Evolutionary conservation across 2,797 vertebrate species (phyloP).

Genomic region (Onychomys arenicola): DNA sequence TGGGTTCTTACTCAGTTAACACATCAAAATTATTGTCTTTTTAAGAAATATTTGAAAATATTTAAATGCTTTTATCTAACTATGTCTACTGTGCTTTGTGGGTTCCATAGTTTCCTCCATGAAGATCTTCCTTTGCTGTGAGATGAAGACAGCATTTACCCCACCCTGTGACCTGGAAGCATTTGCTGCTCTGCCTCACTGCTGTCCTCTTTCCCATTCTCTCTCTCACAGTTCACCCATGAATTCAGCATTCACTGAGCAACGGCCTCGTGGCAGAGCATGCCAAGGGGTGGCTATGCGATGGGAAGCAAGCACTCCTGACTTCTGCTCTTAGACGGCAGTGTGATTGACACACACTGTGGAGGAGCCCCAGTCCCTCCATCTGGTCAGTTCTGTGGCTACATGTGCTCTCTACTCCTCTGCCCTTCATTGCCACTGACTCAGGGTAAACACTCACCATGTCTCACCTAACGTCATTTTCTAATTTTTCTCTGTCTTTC

Average conservation of each 20-base stretch:
- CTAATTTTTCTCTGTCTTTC: neutral
- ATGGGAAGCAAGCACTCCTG: neutral
- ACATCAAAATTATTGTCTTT: constrained; percentile 9
- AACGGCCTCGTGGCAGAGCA: neutral
- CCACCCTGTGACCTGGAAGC: neutral
- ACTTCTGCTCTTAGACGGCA: neutral
- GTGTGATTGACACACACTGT: neutral
- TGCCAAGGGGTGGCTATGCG: neutral
- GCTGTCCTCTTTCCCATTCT: neutral
- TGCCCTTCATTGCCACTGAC: neutral
- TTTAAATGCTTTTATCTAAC: neutral
- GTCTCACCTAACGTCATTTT: constrained; percentile 27
- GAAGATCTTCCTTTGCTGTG: neutral
- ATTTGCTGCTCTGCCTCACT: neutral
- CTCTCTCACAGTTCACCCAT: neutral
- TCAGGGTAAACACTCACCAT: constrained; percentile 5
- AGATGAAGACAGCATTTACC: neutral
- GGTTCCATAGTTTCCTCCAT: neutral
- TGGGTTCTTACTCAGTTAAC: constrained; percentile 16
- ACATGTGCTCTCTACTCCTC: neutral
- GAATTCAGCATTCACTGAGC: neutral
- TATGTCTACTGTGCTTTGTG: constrained; percentile 1
- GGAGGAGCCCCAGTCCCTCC: neutral
- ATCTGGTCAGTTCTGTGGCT: neutral
- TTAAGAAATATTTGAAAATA: constrained; percentile 4